Conservation (phyloP, 2,113 vertebrate species). For the Rhodinocichla rosea region DNA sequence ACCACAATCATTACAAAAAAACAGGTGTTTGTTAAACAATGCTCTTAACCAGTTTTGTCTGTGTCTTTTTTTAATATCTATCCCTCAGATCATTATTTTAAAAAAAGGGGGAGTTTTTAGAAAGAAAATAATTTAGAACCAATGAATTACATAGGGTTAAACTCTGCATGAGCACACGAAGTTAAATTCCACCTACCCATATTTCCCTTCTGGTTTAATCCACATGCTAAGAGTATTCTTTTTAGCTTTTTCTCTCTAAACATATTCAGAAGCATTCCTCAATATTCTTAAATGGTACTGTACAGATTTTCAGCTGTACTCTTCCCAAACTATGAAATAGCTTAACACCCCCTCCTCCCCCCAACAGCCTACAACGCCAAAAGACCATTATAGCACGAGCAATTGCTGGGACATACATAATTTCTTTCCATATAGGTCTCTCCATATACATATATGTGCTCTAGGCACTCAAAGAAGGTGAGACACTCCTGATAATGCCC, state of each 20-base stretch:
- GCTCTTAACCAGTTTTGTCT: background rate
- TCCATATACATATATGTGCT: background rate
- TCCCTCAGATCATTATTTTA: background rate
- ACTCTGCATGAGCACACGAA: background rate
- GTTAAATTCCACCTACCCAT: background rate
- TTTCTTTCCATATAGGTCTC: background rate
- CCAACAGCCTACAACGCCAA: background rate
- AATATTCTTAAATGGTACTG: background rate
- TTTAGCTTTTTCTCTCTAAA: background rate
- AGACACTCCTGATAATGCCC: background rate
- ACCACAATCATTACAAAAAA: background rate
- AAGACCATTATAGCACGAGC: background rate
- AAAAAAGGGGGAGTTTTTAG: background rate
- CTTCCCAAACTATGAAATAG: background rate
- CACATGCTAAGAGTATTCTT: background rate
- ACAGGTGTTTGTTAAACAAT: background rate
- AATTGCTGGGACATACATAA: fast-evolving
- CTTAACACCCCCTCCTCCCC: background rate
- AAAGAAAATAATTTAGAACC: background rate
- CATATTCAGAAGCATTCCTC: background rate
- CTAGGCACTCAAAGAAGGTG: background rate
- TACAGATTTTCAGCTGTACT: background rate
- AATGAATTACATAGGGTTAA: background rate
- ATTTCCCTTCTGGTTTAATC: background rate
- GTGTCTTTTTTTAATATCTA: background rate